Evolutionary conservation across 2,113 vertebrate species (phyloP).

Genomic region (Peromyscus leucopus): DNA sequence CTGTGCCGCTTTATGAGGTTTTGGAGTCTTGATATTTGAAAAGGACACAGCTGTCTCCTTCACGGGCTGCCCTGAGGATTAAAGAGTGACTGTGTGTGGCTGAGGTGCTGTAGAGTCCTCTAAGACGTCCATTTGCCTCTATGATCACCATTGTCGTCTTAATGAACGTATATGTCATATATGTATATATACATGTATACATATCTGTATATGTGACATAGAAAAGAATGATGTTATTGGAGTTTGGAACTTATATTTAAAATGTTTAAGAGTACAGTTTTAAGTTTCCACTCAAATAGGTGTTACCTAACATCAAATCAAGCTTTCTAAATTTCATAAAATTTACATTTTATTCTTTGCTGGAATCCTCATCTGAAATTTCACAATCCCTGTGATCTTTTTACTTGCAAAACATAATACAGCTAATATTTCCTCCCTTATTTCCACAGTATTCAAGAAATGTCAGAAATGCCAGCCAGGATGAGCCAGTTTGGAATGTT

Average conservation of each 20-base stretch:
- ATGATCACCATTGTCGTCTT: background rate
- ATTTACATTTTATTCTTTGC: background rate
- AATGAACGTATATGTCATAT: background rate
- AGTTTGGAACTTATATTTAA: background rate
- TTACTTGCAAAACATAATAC: background rate
- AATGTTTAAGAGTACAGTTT: background rate
- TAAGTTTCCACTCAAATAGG: background rate
- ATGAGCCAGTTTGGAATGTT: background rate
- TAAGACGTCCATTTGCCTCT: background rate
- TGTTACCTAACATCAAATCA: background rate
- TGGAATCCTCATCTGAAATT: slow-evolving; percentile 6
- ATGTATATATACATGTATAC: background rate
- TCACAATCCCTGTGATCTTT: background rate
- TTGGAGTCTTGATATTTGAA: background rate
- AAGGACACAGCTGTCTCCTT: background rate
- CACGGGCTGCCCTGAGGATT: background rate
- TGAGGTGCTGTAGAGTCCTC: background rate
- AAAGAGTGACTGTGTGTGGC: background rate
- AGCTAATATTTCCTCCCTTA: background rate
- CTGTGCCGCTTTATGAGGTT: background rate
- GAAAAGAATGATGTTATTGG: background rate
- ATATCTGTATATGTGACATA: background rate
- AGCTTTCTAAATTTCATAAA: slow-evolving; percentile 9
- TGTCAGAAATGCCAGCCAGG: background rate
- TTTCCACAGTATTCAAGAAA: background rate